Percentiles rank a stretch among this genome's conserved stretches.
These are phyloP conservation scores for Anolis sagrei DNA, from an alignment of 2,113 vertebrate genomes.

Conservation along the genomic window DNA sequence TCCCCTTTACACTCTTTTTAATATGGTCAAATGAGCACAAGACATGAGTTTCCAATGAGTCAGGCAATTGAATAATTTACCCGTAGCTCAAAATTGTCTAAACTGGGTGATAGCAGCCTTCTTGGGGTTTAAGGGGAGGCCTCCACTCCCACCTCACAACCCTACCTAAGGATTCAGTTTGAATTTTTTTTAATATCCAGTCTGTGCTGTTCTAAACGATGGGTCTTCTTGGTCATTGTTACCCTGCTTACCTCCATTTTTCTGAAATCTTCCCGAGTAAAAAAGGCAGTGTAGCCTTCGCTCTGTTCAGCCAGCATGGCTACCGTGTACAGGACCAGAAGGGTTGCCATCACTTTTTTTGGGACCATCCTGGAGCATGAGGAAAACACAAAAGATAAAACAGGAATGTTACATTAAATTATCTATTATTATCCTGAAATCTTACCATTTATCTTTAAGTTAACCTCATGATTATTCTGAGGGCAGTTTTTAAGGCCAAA, in stretches of 20 bases:
- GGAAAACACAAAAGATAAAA: neutral
- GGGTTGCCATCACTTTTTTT: constrained; percentile 54
- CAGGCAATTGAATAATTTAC: too few relatives aligned
- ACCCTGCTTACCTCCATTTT: constrained; percentile 76
- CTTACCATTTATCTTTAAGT: too few relatives aligned
- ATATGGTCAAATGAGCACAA: too few relatives aligned
- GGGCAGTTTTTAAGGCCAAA: too few relatives aligned
- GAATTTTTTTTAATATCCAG: neutral
- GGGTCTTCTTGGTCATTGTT: neutral
- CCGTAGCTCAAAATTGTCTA: neutral
- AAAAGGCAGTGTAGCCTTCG: constrained; percentile 83
- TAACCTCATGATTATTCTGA: too few relatives aligned
- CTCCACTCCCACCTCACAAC: neutral
- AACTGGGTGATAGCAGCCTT: too few relatives aligned
- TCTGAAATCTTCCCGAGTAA: constrained; percentile 81
- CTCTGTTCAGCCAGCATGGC: constrained; percentile 77
- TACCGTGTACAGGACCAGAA: constrained; percentile 75
- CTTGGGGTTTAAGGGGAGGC: neutral
- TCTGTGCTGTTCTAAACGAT: neutral
- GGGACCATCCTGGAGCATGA: constrained; percentile 70
- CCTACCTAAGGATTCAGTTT: neutral
- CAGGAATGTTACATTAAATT: neutral
- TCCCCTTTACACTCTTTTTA: neutral
- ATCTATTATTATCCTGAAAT: neutral
- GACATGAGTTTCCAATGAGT: too few relatives aligned